Conservation (phyloP, 2,797 vertebrate species). For the Brotogeris chrysoptera region DNA sequence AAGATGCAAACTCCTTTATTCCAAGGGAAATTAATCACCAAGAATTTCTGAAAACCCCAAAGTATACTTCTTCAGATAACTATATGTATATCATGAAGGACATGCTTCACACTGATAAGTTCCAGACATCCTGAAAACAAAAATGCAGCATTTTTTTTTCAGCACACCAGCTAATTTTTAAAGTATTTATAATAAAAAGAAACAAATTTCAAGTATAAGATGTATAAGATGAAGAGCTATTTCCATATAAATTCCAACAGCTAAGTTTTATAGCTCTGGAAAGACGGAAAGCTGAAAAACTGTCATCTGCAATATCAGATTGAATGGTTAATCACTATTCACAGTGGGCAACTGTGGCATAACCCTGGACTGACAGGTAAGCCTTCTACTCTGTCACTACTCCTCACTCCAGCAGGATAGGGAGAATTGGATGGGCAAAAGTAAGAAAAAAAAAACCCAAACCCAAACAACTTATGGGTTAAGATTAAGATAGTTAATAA, state of each 20-base stretch:
- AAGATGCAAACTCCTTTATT: not conserved
- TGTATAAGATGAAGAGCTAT: not conserved
- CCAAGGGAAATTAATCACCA: not conserved
- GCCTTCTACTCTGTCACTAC: not conserved
- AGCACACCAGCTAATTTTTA: not conserved
- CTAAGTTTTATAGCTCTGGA: not conserved
- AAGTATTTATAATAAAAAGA: not conserved
- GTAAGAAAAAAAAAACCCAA: not conserved
- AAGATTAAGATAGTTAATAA: not conserved
- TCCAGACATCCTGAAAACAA: not conserved
- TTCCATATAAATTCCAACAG: not conserved
- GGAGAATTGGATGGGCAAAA: not conserved
- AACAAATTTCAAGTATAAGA: not conserved
- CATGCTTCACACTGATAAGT: not conserved
- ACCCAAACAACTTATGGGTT: not conserved
- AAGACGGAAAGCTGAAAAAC: not conserved
- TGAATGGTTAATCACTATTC: not conserved
- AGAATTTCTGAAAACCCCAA: not conserved
- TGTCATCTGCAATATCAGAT: not conserved
- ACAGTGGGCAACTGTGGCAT: not conserved
- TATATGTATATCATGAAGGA: not conserved
- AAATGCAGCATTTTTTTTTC: not conserved
- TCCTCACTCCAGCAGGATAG: not conserved
- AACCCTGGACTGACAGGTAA: not conserved
- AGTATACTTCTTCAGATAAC: not conserved